phyloP scores from a whole-genome alignment of 2,113 vertebrate species.

The Cynopterus brachyotis region DNA sequence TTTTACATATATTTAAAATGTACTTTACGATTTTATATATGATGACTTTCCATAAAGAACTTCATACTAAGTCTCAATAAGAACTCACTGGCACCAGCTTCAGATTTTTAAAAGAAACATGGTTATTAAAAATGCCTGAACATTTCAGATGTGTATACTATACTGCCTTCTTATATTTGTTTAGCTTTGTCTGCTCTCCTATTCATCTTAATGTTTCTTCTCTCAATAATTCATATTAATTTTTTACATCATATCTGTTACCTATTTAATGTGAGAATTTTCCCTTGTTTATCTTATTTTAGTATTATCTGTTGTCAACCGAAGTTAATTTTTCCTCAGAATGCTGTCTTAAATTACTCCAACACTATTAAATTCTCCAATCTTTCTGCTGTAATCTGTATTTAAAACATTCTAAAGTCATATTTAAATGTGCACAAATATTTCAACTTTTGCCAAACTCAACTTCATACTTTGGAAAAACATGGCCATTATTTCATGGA shows the following conservation, averaged over 20 bases:
- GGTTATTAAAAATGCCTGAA: not conserved
- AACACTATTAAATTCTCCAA: not conserved
- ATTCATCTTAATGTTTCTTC: not conserved
- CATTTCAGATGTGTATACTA: not conserved
- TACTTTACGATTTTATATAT: not conserved
- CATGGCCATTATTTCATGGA: not conserved
- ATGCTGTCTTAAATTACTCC: not conserved
- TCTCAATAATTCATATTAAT: not conserved
- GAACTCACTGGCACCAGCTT: not conserved
- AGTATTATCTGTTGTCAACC: not conserved
- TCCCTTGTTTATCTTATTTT: not conserved
- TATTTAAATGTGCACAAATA: slow-evolving; percentile 1
- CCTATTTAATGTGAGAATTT: not conserved
- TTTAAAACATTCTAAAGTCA: not conserved
- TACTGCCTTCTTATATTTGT: not conserved
- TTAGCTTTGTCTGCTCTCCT: not conserved
- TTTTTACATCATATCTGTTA: not conserved
- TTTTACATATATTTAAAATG: not conserved
- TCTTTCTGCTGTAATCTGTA: not conserved
- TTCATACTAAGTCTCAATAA: not conserved
- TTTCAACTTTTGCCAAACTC: slow-evolving; percentile 3
- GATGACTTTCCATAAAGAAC: not conserved
- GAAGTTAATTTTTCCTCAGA: slow-evolving; percentile 9
- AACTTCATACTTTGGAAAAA: not conserved
- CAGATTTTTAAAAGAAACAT: not conserved